Conservation (phyloP, 2,888 invertebrate genomes). For the Acleris cristana region DNA sequence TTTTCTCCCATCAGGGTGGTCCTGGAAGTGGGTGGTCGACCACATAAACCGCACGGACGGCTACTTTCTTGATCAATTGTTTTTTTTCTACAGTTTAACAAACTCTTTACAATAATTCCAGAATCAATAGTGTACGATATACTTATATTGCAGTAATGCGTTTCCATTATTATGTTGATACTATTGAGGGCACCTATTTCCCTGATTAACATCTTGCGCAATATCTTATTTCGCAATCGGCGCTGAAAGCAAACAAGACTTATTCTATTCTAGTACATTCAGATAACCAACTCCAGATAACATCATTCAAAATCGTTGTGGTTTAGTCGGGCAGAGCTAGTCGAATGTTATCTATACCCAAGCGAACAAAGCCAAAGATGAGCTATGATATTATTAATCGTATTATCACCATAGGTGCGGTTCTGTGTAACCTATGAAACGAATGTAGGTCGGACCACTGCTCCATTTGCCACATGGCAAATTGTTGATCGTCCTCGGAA, state of each 20-base stretch:
- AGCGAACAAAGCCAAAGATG: conserved; percentile 59
- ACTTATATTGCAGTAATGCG: too few species aligned
- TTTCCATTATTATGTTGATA: conserved; percentile 11
- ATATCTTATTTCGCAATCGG: conserved; percentile 34
- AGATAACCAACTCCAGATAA: conserved; percentile 36
- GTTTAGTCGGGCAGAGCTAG: conserved; percentile 10
- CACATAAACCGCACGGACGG: conserved; percentile 41
- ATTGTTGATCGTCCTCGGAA: conserved; percentile 80
- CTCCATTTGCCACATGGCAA: conserved; percentile 78
- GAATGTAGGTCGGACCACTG: conserved; percentile 79
- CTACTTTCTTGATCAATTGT: conserved; percentile 27
- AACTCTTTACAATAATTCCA: conserved; percentile 15
- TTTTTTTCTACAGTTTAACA: conserved; percentile 22
- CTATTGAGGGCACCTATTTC: conserved; percentile 32
- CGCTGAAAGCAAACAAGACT: conserved; percentile 31
- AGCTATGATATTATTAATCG: conserved; percentile 65
- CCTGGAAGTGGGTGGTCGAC: conserved; percentile 64
- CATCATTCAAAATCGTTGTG: conserved; percentile 30
- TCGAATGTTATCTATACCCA: conserved; percentile 49
- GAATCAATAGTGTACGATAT: conserved; percentile 5
- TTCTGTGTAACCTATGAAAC: conserved; percentile 57
- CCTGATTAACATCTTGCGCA: conserved; percentile 34
- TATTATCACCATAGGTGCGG: conserved; percentile 74
- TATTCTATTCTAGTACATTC: conserved; percentile 33
- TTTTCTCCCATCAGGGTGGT: conserved; percentile 59